These are phyloP conservation scores for Ochropleura plecta DNA, from an alignment of 2,888 invertebrate genomes.

Conservation along the genomic window DNA sequence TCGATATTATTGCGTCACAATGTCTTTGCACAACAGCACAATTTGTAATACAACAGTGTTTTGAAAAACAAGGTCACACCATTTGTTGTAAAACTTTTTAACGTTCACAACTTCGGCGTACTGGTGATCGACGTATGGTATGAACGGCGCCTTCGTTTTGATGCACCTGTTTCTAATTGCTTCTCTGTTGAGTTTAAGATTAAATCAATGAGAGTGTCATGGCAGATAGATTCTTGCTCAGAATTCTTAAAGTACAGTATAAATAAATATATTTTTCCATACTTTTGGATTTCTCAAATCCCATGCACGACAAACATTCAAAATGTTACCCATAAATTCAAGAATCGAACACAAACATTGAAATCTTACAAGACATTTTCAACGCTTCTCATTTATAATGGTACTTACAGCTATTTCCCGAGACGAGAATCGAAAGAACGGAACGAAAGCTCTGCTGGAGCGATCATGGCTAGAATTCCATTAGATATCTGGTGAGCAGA, in stretches of 20 bases:
- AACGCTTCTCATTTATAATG: slow-evolving; percentile 32
- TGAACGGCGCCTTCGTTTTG: too few relatives aligned
- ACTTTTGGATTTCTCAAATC: too few relatives aligned
- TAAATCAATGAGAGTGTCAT: too few relatives aligned
- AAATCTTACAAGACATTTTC: slow-evolving; percentile 22
- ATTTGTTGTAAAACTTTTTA: neutral
- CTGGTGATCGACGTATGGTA: too few relatives aligned
- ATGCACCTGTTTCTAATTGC: too few relatives aligned
- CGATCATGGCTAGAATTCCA: slow-evolving; percentile 62
- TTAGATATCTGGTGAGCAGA: slow-evolving; percentile 52
- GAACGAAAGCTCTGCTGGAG: slow-evolving; percentile 49
- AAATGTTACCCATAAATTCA: slow-evolving; percentile 1
- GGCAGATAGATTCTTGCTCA: too few relatives aligned
- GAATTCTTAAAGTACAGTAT: too few relatives aligned
- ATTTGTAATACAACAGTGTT: neutral
- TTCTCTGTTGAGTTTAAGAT: too few relatives aligned
- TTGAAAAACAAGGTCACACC: neutral
- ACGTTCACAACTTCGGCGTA: too few relatives aligned
- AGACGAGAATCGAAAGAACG: slow-evolving; percentile 41
- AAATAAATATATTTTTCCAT: too few relatives aligned
- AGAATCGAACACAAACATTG: slow-evolving; percentile 1
- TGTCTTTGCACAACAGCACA: neutral
- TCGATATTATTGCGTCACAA: neutral
- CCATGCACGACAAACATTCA: too few relatives aligned
- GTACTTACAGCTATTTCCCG: slow-evolving; percentile 24